Conservation (phyloP, 2,797 vertebrate species). For the Crotalus adamanteus region DNA sequence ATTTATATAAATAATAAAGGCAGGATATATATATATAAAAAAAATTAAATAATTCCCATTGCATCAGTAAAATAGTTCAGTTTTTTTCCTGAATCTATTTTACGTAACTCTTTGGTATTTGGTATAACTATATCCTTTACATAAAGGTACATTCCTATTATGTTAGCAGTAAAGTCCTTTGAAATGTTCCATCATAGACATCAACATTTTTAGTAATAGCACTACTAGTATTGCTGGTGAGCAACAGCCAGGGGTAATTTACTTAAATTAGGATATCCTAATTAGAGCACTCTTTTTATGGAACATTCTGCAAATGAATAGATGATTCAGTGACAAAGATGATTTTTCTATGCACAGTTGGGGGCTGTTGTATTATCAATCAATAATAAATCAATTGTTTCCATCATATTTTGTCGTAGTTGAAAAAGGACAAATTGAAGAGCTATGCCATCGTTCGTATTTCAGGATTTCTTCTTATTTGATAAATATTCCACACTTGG, state of each 20-base stretch:
- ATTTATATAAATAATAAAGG: background rate
- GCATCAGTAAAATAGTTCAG: background rate
- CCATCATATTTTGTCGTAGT: background rate
- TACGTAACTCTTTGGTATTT: background rate
- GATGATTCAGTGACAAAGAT: background rate
- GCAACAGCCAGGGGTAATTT: background rate
- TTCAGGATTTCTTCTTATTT: background rate
- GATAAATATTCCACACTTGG: slow-evolving; percentile 1
- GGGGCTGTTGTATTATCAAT: background rate
- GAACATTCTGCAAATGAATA: background rate
- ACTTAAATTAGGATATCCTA: background rate
- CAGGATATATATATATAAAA: too few species aligned
- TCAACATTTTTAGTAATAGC: background rate
- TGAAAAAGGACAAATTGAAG: background rate
- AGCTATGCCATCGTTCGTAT: background rate
- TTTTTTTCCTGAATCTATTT: background rate
- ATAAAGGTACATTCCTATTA: background rate
- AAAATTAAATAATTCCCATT: background rate
- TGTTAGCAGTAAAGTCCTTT: background rate
- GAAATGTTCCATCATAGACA: background rate
- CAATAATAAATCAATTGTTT: background rate
- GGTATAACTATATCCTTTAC: background rate
- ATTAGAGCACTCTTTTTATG: background rate
- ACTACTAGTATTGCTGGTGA: background rate
- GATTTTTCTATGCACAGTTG: background rate